Base-by-base conservation (phyloP, 2,888 invertebrate species). In the Palloptera scutellata region DNA sequence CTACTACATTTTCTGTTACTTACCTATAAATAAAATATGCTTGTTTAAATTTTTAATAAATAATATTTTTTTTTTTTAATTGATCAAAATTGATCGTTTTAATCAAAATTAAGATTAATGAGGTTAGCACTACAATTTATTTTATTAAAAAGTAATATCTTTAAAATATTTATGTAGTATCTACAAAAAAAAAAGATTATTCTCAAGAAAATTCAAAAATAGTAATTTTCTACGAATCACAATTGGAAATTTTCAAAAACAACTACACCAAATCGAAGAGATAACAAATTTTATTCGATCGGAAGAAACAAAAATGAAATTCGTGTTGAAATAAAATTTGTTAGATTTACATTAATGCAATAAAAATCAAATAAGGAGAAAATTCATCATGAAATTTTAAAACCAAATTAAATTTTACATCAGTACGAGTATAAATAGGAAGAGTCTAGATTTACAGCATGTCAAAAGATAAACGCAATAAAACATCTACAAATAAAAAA, bases 151-250 rank as follows among this genome's bases (percentile, higher is more conserved):
- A 20, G 45, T 41, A 43, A 43, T 43, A 58, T 17, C 52, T 17
- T 51, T 51, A 30, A 51, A 61, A 19, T 19, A 17, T 41, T 52
- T 40, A 30, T 45, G 20, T 15, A n/a, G 20, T 12, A 54, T 55
- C 30, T 30, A 43, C 53, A 53, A 12, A 9, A 45, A 62, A 19
- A 9, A 43, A n/a, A 17, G 9, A 19, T 1, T 13, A 13, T 43
- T 19, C 20, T 15, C 9, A n/a, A 11, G 5, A 42, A 54, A 54
- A 59, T 13, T 59, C 48, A 51, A 40, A 51, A 51, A 20, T 40
- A 51, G 48, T 40, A 60, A 20, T 51, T 60, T 30, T 30, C 13
- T 20, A 60, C n/a, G 40, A 45, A 51, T 51, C 60, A 30, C 15
- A 30, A 60, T 20, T 48, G 8, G 30, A 42, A 42, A 13, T 45